phyloP scores from a whole-genome alignment of 2,797 vertebrate genomes.

The Micropoecilia bifurca region DNA sequence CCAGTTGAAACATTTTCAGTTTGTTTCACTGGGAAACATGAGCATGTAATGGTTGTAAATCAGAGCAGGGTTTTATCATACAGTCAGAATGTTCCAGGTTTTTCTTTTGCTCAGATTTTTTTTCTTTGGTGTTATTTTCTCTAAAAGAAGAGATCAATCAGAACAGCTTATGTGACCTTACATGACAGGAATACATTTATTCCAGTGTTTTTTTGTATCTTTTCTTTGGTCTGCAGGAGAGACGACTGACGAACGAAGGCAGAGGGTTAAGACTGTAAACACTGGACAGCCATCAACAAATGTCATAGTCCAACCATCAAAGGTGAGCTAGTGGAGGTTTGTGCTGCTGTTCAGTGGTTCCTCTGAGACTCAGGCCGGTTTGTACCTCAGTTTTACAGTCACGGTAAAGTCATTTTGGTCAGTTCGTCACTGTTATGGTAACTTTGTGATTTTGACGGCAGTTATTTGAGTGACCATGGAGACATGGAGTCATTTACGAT shows the following conservation, averaged over 20 bases:
- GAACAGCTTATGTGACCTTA: not conserved
- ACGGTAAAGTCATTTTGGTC: not conserved
- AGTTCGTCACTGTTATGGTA: not conserved
- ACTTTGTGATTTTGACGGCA: not conserved
- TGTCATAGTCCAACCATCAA: slow-evolving; percentile 76
- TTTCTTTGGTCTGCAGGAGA: slow-evolving; percentile 67
- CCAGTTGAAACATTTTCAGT: not conserved
- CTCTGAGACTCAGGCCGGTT: not conserved
- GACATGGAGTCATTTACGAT: not conserved
- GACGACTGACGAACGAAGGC: slow-evolving; percentile 71
- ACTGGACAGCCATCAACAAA: slow-evolving; percentile 63
- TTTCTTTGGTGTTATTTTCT: not conserved
- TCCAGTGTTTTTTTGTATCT: not conserved
- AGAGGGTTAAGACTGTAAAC: slow-evolving; percentile 58
- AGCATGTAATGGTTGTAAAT: not conserved
- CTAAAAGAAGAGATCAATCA: not conserved
- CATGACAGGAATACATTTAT: not conserved
- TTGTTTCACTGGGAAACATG: not conserved
- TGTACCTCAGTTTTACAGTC: not conserved
- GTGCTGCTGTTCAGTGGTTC: not conserved
- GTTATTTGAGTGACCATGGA: not conserved
- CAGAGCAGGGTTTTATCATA: not conserved
- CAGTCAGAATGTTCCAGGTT: not conserved
- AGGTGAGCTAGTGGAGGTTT: slow-evolving; percentile 57
- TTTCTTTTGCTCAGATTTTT: not conserved